phyloP scores from a whole-genome alignment of 2,113 vertebrate species.

The Sakesphorus luctuosus region DNA sequence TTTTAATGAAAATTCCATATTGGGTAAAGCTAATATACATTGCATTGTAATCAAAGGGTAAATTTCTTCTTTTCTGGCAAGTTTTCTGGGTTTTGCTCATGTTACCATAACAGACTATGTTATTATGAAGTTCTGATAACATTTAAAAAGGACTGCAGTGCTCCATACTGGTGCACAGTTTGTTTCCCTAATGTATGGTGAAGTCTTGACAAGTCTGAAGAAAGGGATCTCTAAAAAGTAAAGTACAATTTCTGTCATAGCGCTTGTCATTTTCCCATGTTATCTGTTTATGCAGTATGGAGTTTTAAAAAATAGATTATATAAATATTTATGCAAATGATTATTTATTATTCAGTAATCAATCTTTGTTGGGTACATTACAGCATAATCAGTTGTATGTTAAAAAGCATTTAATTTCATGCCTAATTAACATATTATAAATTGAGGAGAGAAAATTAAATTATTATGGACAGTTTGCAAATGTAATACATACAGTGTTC shows the following conservation, averaged over 20 bases:
- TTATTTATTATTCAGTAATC: constrained; percentile 71
- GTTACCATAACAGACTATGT: not conserved
- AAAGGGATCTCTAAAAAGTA: not conserved
- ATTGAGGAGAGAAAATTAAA: constrained; percentile 70
- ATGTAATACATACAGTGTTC: constrained; percentile 65
- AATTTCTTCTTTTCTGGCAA: not conserved
- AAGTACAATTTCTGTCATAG: not conserved
- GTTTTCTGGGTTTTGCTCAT: not conserved
- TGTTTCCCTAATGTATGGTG: not conserved
- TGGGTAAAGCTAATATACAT: not conserved
- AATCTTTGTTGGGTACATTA: constrained; percentile 70
- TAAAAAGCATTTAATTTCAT: constrained; percentile 74
- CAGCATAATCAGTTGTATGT: constrained; percentile 73
- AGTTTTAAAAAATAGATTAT: constrained; percentile 5
- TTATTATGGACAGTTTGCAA: constrained; percentile 77
- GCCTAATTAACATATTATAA: constrained; percentile 75
- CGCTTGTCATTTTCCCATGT: not conserved
- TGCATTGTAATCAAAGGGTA: not conserved
- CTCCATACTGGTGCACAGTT: not conserved
- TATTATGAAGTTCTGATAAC: not conserved
- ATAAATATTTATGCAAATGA: constrained; percentile 69
- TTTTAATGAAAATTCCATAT: not conserved
- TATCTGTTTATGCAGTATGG: constrained; percentile 21
- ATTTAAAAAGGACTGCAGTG: not conserved
- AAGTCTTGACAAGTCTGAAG: not conserved